Evolutionary conservation across 2,113 vertebrate species (phyloP), one percentile per base, ranked within the genome.

Genomic region (Periophthalmus modestus): DNA sequence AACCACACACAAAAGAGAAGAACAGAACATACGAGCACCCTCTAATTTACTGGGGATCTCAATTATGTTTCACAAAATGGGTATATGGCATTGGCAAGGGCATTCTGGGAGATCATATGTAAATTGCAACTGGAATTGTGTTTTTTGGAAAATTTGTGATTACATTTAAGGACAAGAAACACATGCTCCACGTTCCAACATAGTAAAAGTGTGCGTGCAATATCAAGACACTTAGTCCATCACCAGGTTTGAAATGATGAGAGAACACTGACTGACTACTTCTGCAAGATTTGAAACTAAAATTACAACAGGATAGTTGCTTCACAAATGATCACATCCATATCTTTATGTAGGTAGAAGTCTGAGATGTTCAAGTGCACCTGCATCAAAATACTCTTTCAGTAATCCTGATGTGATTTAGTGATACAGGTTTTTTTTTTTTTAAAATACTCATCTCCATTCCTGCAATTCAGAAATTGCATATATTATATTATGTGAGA

Each of bases 191-290:
- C 1, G 2, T n/a, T 39, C 24, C 19, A 66, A 66, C 62, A 46
- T 66, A 82, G 69, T 50, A 65, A 46, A 23, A 69, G 74, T 62
- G 75, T 72, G 48, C 73, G 50, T 15, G 47, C 66, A 46, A 34
- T n/a, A 71, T 59, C 66, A 33, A 65, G 34, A 68, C n/a, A 18
- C 4, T 28, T 28, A 28, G 15, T 18, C 5, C 48, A 10, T 52
- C 16, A 18, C n/a, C 48, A 52, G 48, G 18, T 19, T 52, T 16
- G 19, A 43, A 43, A 16, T 52, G 16, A 4, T n/a, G n/a, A 4
- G 18, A 55, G 52, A 55, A 55, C 5, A 55, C n/a, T 2, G 39
- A 55, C n/a, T 2, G 39, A 43, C 7, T 43, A 10, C 7, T 10
- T 43, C 39, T 43, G 39, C 39, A 43, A 10, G 39, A 43, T 43